A percentile compares a stretch with the other conserved stretches of the same genome.
Evolutionary conservation across 2,888 invertebrate species (phyloP).

Genomic region (Sericinus montela): DNA sequence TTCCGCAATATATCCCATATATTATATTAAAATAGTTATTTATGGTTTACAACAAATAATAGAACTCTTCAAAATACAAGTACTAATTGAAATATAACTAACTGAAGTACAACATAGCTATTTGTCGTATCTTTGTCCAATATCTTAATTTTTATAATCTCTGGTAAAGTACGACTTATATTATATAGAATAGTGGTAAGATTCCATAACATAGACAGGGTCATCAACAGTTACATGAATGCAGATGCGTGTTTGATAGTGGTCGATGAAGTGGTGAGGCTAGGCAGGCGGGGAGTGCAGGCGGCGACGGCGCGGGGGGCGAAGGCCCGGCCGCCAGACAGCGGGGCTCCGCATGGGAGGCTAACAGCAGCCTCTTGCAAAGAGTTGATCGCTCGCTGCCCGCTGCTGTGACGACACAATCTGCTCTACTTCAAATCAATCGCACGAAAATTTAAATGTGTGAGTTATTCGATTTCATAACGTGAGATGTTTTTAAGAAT

Average conservation of each 20-base stretch:
- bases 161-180: no score
- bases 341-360: conserved; percentile 79
- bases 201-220: neutral
- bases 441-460: no score
- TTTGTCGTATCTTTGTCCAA: no score
- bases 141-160: no score
- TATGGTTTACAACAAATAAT: no score
- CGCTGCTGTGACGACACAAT: conserved; percentile 58
- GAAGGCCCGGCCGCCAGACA: conserved; percentile 69
- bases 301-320: conserved; percentile 28
- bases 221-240: conserved; percentile 16
- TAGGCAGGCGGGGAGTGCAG: conserved; percentile 45
- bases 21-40: no score
- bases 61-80: no score
- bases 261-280: conserved; percentile 61
- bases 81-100: no score
- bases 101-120: no score
- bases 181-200: no score
- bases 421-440: conserved; percentile 67
- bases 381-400: conserved; percentile 40
- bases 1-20: conserved; percentile 5
- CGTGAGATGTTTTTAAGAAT: no score
- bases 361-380: conserved; percentile 74
- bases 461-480: no score
- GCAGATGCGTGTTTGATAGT: conserved; percentile 35